These are phyloP conservation scores for Stegodyphus dumicola DNA, from an alignment of 1,140 invertebrate species.

Conservation along the genomic window DNA sequence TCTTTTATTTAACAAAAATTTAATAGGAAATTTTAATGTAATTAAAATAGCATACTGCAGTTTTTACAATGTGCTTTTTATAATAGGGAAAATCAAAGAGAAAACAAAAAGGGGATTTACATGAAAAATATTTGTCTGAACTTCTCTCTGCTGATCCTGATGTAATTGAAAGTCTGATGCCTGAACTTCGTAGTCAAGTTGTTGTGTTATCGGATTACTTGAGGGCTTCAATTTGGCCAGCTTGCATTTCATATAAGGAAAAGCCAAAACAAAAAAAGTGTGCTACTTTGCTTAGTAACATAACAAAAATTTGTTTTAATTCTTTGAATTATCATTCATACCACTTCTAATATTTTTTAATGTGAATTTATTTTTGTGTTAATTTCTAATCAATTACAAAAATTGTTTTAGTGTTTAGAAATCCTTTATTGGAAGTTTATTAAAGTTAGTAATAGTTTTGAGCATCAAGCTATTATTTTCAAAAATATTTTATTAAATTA, in stretches of 20 bases:
- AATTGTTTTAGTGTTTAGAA: too few relatives aligned
- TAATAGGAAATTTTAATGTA: conserved; percentile 7
- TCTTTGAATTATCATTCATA: too few relatives aligned
- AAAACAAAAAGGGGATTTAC: conserved; percentile 21
- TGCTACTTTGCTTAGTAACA: background rate
- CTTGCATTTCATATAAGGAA: conserved; percentile 18
- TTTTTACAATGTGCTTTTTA: background rate
- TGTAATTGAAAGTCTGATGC: conserved; percentile 22
- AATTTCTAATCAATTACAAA: too few relatives aligned
- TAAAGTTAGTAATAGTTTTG: too few relatives aligned
- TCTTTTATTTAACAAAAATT: background rate
- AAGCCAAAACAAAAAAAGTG: conserved; percentile 40
- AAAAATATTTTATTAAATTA: too few relatives aligned
- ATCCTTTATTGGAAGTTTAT: too few relatives aligned
- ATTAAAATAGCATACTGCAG: background rate
- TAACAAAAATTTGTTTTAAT: too few relatives aligned
- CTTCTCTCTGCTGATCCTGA: conserved; percentile 10
- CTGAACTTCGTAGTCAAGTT: background rate
- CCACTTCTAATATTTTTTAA: too few relatives aligned
- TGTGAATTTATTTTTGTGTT: too few relatives aligned
- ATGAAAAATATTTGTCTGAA: conserved; percentile 27
- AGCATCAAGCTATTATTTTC: too few relatives aligned
- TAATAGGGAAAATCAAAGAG: conserved; percentile 27
- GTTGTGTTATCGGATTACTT: conserved; percentile 31
- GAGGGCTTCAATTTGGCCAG: conserved; percentile 1